Percentiles rank a stretch among this genome's conserved stretches.
phyloP scores from a whole-genome alignment of 2,113 vertebrate genomes.

The Indicator maculatus region DNA sequence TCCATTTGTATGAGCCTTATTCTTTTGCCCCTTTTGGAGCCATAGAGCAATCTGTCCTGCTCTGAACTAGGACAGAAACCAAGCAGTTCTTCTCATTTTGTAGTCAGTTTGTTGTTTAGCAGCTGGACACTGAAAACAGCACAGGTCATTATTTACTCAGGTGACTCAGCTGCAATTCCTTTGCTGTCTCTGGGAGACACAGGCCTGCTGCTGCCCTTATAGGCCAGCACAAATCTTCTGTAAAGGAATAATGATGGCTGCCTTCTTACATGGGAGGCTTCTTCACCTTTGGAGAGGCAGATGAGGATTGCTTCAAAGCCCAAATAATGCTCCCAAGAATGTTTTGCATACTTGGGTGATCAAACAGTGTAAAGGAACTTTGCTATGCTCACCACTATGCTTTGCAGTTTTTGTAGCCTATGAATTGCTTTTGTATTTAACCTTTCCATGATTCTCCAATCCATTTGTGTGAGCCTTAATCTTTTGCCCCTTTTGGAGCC shows the following conservation, averaged over 20 bases:
- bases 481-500: too few species aligned
- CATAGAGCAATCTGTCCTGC: too few species aligned
- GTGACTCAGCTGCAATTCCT: neutral
- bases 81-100: neutral
- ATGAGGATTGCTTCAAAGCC: neutral
- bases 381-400: too few species aligned
- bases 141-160: neutral
- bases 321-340: neutral
- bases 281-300: neutral
- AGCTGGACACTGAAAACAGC: neutral
- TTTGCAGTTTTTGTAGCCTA: too few species aligned
- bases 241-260: neutral
- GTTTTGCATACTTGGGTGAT: neutral
- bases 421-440: too few species aligned
- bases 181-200: neutral
- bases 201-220: neutral
- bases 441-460: too few species aligned
- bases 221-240: neutral
- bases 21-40: too few species aligned
- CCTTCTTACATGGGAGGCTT: neutral
- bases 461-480: too few species aligned
- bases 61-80: too few species aligned
- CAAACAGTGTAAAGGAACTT: neutral
- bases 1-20: too few species aligned
- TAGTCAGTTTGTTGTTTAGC: neutral